Conservation (phyloP, 2,113 vertebrate species). For the Strix aluco region DNA sequence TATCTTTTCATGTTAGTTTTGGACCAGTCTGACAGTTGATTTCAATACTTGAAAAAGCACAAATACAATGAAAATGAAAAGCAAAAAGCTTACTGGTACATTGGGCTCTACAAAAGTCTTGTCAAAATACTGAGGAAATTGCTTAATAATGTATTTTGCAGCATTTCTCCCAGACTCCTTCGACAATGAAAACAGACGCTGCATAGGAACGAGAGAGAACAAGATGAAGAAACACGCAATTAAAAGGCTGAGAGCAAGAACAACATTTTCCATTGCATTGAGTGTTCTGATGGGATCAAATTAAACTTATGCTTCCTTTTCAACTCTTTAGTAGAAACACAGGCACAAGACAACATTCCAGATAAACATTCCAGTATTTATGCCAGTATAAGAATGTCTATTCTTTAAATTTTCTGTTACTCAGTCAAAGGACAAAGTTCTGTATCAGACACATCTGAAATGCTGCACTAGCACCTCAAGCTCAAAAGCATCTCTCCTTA, state of each 20-base stretch:
- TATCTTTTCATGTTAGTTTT: not conserved
- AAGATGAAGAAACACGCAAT: not conserved
- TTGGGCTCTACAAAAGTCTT: slow-evolving; percentile 89
- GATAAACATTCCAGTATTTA: not conserved
- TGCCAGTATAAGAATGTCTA: not conserved
- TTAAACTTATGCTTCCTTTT: not conserved
- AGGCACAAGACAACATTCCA: not conserved
- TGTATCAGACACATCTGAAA: not conserved
- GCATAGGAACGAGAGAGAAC: not conserved
- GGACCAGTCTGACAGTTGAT: not conserved
- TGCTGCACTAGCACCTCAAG: not conserved
- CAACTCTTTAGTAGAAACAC: not conserved
- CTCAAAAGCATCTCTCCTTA: not conserved
- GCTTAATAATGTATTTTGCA: slow-evolving; percentile 87
- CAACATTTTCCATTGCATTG: not conserved
- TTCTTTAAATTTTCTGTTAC: not conserved
- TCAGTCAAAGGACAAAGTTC: not conserved
- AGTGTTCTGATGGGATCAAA: not conserved
- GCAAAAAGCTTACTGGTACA: slow-evolving; percentile 80
- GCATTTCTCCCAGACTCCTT: slow-evolving; percentile 88
- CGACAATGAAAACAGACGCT: slow-evolving; percentile 83
- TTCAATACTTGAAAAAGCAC: not conserved
- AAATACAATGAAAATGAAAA: not conserved
- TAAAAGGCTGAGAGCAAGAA: not conserved
- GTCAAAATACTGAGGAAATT: slow-evolving; percentile 87